These are phyloP conservation scores for Microcebus murinus DNA, from an alignment of 2,113 vertebrate species.

Conservation along the genomic window DNA sequence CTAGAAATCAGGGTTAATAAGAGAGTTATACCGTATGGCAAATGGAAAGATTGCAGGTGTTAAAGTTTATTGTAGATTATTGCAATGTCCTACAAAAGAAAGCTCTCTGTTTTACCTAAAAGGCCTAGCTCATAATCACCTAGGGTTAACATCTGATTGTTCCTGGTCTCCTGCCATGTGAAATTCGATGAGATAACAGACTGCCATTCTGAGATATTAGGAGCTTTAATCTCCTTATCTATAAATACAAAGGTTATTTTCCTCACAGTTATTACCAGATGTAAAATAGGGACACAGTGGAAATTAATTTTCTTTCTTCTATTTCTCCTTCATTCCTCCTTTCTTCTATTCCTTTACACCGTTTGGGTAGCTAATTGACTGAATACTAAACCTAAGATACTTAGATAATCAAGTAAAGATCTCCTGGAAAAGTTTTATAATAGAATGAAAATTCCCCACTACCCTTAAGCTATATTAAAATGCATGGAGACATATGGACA, in stretches of 20 bases:
- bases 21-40: background rate
- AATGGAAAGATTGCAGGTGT: background rate
- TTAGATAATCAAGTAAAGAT: background rate
- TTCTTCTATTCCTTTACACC: background rate
- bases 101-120: slow-evolving; percentile 1
- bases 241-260: background rate
- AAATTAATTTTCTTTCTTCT: background rate
- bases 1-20: background rate
- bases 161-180: background rate
- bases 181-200: slow-evolving; percentile 10
- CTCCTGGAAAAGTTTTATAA: background rate
- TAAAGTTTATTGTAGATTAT: background rate
- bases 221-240: background rate
- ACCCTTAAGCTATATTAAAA: background rate
- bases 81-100: background rate
- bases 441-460: background rate
- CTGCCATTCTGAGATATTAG: background rate
- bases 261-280: background rate
- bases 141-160: background rate
- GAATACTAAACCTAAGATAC: background rate
- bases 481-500: background rate
- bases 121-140: background rate
- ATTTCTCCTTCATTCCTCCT: background rate
- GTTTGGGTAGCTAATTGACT: background rate
- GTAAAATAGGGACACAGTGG: background rate